Conservation (phyloP, 2,888 invertebrate species). For the Ischnura elegans region DNA sequence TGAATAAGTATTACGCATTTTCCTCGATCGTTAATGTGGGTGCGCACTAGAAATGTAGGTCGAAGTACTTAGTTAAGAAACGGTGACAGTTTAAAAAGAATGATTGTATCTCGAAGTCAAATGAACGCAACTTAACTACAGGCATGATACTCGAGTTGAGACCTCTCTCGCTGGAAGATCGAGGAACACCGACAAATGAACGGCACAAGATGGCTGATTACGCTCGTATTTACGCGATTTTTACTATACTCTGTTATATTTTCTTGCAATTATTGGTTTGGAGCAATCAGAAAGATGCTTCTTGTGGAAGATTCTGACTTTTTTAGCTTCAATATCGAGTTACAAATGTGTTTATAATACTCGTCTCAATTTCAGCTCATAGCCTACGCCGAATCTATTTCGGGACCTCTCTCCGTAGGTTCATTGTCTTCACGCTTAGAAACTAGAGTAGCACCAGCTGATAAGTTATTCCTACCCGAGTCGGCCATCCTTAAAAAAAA, state of each 20-base stretch:
- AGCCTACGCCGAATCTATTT: neutral
- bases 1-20: neutral
- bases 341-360: no score
- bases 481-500: no score
- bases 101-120: neutral
- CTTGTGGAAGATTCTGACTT: neutral
- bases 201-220: conserved; percentile 50
- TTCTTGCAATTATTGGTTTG: neutral
- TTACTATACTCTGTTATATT: neutral
- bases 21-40: neutral
- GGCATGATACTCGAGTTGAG: conserved; percentile 23
- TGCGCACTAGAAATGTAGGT: conserved; percentile 29
- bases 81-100: neutral
- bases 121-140: neutral
- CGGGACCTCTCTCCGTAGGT: neutral
- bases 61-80: neutral
- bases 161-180: conserved; percentile 45
- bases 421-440: neutral
- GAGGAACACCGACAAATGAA: conserved; percentile 49
- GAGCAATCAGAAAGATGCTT: neutral
- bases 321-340: no score
- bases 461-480: no score
- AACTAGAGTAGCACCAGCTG: neutral
- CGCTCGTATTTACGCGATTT: conserved; percentile 45
- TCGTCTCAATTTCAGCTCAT: neutral